Evolutionary conservation across 2,888 invertebrate genomes (phyloP).

Genomic region (Bursaphelenchus okinawaensis): DNA sequence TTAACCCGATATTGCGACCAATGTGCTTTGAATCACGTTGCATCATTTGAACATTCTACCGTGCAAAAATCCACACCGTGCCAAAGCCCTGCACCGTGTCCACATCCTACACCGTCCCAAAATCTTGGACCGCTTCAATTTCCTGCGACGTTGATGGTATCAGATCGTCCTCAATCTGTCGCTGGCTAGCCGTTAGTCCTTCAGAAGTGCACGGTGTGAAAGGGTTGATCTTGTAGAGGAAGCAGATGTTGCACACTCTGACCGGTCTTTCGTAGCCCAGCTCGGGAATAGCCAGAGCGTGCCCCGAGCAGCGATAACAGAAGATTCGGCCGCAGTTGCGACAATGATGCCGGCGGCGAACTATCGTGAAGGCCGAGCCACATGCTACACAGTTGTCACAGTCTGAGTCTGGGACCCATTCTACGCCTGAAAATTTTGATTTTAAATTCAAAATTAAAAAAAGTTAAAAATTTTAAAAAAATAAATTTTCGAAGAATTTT

Average conservation of each 20-base stretch:
- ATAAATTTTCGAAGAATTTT: not conserved
- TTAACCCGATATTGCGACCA: too few species aligned
- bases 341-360: constrained; percentile 90
- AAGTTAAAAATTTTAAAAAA: too few species aligned
- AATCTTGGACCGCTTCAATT: too few species aligned
- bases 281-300: constrained; percentile 52
- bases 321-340: constrained; percentile 76
- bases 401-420: constrained; percentile 74
- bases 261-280: constrained; percentile 56
- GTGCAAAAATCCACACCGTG: too few species aligned
- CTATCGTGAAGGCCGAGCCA: constrained; percentile 82
- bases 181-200: not conserved
- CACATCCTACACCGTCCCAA: not conserved
- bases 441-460: constrained; percentile 7
- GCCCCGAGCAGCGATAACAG: constrained; percentile 51
- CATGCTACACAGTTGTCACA: constrained; percentile 77
- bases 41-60: too few species aligned
- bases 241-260: constrained; percentile 57
- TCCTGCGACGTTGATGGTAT: not conserved
- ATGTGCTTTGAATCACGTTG: too few species aligned
- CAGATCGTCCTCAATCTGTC: not conserved
- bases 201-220: constrained; percentile 29
- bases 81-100: too few species aligned
- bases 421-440: constrained; percentile 40
- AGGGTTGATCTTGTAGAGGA: constrained; percentile 53